Conservation (phyloP, 2,888 invertebrate genomes). For the Drosophila imparisetae region DNA sequence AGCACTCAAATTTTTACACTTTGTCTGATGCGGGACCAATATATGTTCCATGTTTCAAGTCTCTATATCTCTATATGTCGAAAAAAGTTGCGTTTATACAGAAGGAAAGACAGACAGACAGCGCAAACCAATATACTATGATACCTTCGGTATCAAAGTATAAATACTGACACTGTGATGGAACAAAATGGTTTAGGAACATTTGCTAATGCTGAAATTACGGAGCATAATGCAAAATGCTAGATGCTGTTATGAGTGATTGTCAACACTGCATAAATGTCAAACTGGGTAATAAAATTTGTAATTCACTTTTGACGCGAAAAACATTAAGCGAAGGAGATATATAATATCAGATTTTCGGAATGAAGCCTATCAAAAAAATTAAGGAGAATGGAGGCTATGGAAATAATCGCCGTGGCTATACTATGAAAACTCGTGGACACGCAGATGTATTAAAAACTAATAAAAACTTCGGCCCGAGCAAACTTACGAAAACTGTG, state of each 20-base stretch:
- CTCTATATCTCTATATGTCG: too few relatives aligned
- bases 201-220: background rate
- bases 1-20: too few relatives aligned
- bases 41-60: too few relatives aligned
- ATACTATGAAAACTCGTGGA: background rate
- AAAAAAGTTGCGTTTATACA: too few relatives aligned
- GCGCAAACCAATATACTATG: too few relatives aligned
- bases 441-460: background rate
- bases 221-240: background rate
- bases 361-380: background rate
- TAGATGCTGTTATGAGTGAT: background rate
- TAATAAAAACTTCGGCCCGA: background rate
- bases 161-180: too few relatives aligned
- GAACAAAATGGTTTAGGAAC: background rate
- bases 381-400: background rate
- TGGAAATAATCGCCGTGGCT: background rate
- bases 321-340: background rate
- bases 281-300: background rate
- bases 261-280: conserved; percentile 3
- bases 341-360: background rate
- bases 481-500: background rate
- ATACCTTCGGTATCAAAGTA: too few relatives aligned
- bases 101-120: too few relatives aligned
- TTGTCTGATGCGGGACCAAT: too few relatives aligned
- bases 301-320: background rate